phyloP scores from a whole-genome alignment of 2,797 vertebrate species.

The Choloepus didactylus region DNA sequence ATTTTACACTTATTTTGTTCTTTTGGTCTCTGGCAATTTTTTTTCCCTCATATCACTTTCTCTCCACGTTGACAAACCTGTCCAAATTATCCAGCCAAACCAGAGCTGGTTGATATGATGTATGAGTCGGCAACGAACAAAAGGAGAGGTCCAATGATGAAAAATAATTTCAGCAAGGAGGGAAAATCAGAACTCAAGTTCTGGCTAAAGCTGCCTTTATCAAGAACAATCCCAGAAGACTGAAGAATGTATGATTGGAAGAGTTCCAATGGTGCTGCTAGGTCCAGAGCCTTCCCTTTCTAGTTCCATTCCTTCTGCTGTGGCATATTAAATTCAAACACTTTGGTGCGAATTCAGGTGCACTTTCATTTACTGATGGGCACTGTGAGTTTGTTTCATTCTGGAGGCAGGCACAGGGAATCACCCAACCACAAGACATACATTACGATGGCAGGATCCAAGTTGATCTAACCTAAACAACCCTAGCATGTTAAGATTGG shows the following conservation, averaged over 20 bases:
- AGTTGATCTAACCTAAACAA: background rate
- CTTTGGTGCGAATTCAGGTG: background rate
- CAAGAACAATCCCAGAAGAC: background rate
- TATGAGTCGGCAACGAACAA: background rate
- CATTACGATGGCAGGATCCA: background rate
- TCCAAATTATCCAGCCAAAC: background rate
- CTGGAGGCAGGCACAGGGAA: background rate
- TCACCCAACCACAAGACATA: too few species aligned
- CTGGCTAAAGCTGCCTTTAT: background rate
- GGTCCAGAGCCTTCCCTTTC: background rate
- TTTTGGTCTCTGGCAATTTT: background rate
- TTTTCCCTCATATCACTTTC: background rate
- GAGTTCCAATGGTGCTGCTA: background rate
- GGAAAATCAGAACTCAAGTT: background rate
- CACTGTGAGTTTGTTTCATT: background rate
- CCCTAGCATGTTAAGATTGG: background rate
- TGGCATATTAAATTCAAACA: background rate
- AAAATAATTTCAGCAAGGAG: background rate
- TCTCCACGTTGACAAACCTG: background rate
- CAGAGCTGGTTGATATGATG: background rate
- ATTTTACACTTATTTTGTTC: slow-evolving; percentile 71
- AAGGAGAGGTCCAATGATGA: background rate
- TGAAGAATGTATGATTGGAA: background rate
- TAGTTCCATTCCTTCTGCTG: background rate
- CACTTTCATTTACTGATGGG: background rate